Conservation (phyloP, 2,888 invertebrate species). For the Caenorhabditis sp. region DNA sequence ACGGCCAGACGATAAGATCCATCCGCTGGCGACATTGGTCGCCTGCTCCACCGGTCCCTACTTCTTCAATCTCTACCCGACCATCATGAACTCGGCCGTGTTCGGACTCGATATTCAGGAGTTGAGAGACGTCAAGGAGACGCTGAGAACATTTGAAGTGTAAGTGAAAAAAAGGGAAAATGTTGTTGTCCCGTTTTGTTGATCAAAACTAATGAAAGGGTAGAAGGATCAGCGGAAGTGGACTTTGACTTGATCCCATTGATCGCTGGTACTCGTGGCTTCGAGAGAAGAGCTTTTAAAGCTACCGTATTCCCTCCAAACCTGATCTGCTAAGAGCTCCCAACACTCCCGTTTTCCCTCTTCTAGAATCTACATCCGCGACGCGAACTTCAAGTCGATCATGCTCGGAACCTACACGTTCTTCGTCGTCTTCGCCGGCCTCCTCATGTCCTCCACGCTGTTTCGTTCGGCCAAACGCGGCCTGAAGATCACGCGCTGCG, state of each 20-base stretch:
- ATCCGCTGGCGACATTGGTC: slow-evolving; percentile 35
- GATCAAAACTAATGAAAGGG: no score
- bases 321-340: no score
- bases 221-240: no score
- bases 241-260: no score
- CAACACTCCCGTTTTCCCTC: no score
- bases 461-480: slow-evolving; percentile 9
- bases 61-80: slow-evolving; percentile 38
- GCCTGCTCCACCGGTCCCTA: slow-evolving; percentile 35
- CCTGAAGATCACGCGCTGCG: slow-evolving; percentile 6
- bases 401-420: slow-evolving; percentile 37
- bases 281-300: background rate
- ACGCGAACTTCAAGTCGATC: slow-evolving; percentile 30
- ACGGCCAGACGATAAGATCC: slow-evolving; percentile 9
- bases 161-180: background rate
- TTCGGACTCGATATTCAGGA: slow-evolving; percentile 22
- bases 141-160: slow-evolving; percentile 17
- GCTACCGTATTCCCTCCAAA: no score
- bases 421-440: slow-evolving; percentile 17
- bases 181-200: no score
- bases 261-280: no score
- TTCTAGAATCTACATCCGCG: slow-evolving; percentile 30
- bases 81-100: slow-evolving; percentile 33
- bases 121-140: slow-evolving; percentile 15
- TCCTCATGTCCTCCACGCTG: slow-evolving; percentile 13